Percentiles rank a stretch among this genome's conserved stretches.
Conservation (phyloP, 1,140 invertebrate species). For the Eufriesea mexicana region DNA sequence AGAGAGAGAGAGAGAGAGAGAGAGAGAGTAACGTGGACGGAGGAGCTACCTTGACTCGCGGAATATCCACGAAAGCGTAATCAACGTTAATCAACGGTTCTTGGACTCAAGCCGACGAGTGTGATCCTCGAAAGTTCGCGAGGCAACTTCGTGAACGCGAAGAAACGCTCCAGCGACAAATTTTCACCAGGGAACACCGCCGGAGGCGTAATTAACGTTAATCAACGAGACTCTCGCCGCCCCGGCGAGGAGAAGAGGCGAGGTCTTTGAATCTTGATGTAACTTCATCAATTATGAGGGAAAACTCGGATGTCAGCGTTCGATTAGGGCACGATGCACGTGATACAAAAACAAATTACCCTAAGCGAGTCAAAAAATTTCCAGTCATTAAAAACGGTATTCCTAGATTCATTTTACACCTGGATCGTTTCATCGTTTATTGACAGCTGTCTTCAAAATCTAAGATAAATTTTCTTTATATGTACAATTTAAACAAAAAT, state of each 20-base stretch:
- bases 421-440: no score
- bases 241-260: not conserved
- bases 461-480: no score
- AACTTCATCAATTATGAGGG: constrained; percentile 21
- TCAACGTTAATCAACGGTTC: constrained; percentile 30
- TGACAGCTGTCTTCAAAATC: no score
- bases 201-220: constrained; percentile 36
- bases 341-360: not conserved
- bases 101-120: not conserved
- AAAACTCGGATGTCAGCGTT: not conserved
- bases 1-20: no score
- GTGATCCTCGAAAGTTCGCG: constrained; percentile 16
- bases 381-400: no score
- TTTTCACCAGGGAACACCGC: not conserved
- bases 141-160: constrained; percentile 11
- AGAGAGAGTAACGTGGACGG: no score
- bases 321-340: not conserved
- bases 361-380: not conserved
- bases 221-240: constrained; percentile 19
- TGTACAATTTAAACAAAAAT: no score
- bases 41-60: not conserved
- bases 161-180: constrained; percentile 19
- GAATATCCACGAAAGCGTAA: not conserved
- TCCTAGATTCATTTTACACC: no score
- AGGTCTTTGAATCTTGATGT: not conserved